Conservation (phyloP, 2,888 invertebrate genomes). For the Drosophila parthenogenetica region DNA sequence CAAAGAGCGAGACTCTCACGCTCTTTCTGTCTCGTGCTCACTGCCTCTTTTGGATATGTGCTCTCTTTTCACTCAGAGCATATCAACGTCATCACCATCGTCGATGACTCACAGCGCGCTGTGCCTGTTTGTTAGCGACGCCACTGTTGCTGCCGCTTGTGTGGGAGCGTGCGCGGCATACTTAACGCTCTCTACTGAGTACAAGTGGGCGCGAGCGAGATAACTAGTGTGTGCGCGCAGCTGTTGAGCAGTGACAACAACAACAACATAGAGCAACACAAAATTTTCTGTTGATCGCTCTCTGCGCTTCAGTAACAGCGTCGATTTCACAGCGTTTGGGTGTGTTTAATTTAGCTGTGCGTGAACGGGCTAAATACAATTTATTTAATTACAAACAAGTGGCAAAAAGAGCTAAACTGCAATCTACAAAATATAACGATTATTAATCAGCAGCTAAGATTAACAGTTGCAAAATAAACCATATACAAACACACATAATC, state of each 20-base stretch:
- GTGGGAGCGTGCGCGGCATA: constrained; percentile 70
- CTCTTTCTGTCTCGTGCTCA: constrained; percentile 4
- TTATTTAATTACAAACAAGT: constrained; percentile 53
- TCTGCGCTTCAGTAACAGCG: constrained; percentile 69
- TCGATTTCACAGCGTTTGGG: constrained; percentile 81
- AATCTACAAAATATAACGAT: constrained; percentile 19
- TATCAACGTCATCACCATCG: constrained; percentile 53
- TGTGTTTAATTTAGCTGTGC: constrained; percentile 68
- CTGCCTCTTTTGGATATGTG: constrained; percentile 9
- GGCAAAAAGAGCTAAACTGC: constrained; percentile 36
- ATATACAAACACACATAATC: constrained; percentile 13
- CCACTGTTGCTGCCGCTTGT: constrained; percentile 55
- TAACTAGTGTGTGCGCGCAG: constrained; percentile 29
- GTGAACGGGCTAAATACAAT: constrained; percentile 28
- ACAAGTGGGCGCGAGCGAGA: constrained; percentile 38
- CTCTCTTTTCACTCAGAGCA: constrained; percentile 32
- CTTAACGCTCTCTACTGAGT: constrained; percentile 33
- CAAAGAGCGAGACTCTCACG: constrained; percentile 18
- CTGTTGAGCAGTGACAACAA: constrained; percentile 43
- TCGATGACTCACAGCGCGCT: constrained; percentile 59
- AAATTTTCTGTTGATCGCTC: constrained; percentile 43
- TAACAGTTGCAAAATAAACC: constrained; percentile 24
- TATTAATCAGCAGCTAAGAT: constrained; percentile 9
- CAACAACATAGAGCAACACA: constrained; percentile 32
- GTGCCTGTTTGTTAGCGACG: constrained; percentile 33